Percentiles rank a stretch among this genome's conserved stretches.
Evolutionary conservation across 2,888 invertebrate genomes (phyloP).

Genomic region (Leptopilina myrica): DNA sequence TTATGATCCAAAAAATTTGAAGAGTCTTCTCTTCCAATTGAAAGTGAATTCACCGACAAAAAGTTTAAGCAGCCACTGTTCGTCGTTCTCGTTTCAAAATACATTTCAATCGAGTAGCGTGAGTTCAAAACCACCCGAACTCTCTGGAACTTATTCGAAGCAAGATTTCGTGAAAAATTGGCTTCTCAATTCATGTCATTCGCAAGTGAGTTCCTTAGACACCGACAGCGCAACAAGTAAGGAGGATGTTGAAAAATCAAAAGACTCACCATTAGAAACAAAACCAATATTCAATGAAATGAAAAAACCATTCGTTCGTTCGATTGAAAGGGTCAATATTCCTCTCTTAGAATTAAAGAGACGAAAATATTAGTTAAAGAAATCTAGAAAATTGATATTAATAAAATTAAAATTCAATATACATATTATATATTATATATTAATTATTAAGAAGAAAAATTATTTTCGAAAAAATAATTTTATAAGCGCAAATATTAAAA

Average conservation of each 20-base stretch:
- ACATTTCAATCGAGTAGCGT: background rate
- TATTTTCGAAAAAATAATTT: too few species aligned
- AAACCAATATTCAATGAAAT: background rate
- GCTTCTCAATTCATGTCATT: conserved; percentile 8
- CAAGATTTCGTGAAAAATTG: background rate
- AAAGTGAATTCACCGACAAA: background rate
- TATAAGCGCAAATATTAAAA: too few species aligned
- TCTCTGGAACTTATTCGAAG: background rate
- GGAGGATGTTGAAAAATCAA: conserved; percentile 41
- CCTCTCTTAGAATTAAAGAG: background rate
- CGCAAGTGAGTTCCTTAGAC: background rate
- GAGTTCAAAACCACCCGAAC: background rate
- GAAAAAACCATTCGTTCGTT: conserved; percentile 8
- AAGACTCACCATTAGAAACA: background rate
- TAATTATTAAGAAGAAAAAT: too few species aligned
- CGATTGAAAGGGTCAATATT: background rate
- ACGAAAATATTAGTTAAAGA: background rate
- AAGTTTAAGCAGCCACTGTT: background rate
- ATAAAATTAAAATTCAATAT: background rate
- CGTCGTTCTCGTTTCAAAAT: background rate
- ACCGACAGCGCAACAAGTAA: background rate
- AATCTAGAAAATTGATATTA: background rate
- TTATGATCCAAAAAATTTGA: background rate
- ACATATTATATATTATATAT: background rate
- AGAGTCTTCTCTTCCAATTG: background rate